Conservation (phyloP, 1,140 invertebrate species). For the Dendrolimus punctatus region DNA sequence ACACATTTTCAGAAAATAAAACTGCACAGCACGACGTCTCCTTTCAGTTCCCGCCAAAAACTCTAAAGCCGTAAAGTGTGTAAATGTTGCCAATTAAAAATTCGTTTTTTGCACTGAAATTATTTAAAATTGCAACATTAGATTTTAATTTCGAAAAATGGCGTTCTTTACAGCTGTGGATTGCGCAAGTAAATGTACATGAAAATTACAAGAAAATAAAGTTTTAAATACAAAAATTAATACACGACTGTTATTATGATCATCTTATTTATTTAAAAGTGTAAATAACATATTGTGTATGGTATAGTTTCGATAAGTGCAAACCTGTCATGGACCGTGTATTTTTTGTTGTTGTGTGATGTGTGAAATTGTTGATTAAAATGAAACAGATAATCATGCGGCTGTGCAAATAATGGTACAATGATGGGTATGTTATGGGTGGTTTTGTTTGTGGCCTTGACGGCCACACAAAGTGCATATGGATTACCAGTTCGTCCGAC, state of each 20-base stretch:
- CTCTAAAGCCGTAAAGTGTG: no score
- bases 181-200: conserved; percentile 68
- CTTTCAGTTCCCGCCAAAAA: no score
- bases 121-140: conserved; percentile 7
- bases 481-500: conserved; percentile 53
- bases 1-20: no score
- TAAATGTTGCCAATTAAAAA: not conserved
- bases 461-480: conserved; percentile 43
- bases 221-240: conserved; percentile 47
- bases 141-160: conserved; percentile 60
- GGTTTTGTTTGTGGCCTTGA: conserved; percentile 56
- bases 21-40: no score
- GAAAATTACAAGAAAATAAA: conserved; percentile 48
- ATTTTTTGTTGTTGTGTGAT: conserved; percentile 69
- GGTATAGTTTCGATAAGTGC: conserved; percentile 36
- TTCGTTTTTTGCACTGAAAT: not conserved
- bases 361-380: conserved; percentile 62
- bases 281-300: conserved; percentile 37
- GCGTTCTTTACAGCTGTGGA: conserved; percentile 68
- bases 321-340: conserved; percentile 63
- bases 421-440: conserved; percentile 64
- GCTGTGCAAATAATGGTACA: conserved; percentile 63
- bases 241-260: conserved; percentile 38
- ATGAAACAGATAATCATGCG: conserved; percentile 66
- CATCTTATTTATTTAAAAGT: conserved; percentile 33